These are phyloP conservation scores for Thelaira solivaga DNA, from an alignment of 2,888 invertebrate genomes.

Conservation along the genomic window DNA sequence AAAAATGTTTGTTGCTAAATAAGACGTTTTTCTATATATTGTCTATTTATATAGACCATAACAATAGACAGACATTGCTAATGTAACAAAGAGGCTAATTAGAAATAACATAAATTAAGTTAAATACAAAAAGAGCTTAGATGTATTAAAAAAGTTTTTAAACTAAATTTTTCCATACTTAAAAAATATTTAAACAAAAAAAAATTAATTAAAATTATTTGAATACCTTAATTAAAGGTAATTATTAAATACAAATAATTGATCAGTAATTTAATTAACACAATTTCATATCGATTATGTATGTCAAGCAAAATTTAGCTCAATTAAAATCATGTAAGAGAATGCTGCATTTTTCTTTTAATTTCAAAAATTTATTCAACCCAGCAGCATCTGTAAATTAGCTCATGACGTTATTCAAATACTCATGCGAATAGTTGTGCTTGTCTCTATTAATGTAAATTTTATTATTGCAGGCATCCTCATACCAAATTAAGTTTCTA, in stretches of 20 bases:
- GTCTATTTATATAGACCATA: too few relatives aligned
- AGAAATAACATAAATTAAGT: too few relatives aligned
- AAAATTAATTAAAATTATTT: too few relatives aligned
- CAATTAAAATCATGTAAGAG: background rate
- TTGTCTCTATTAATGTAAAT: background rate
- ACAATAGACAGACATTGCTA: too few relatives aligned
- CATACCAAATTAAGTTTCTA: background rate
- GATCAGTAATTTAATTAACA: constrained; percentile 25
- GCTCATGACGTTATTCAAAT: background rate
- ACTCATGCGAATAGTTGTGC: background rate
- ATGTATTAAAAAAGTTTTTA: too few relatives aligned
- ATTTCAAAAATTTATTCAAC: background rate
- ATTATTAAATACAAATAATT: background rate
- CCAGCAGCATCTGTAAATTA: constrained; percentile 5
- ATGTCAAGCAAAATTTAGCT: background rate
- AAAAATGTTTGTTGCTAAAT: too few relatives aligned
- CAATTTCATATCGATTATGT: background rate
- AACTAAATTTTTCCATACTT: too few relatives aligned
- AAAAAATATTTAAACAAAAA: too few relatives aligned
- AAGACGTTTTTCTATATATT: too few relatives aligned
- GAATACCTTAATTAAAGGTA: too few relatives aligned
- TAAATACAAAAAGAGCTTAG: too few relatives aligned
- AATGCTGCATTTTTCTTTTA: background rate
- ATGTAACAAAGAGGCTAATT: too few relatives aligned
- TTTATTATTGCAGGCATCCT: background rate